Percentiles rank a stretch among this genome's conserved stretches.
These are phyloP conservation scores for Dasypolia templi DNA, from an alignment of 2,888 invertebrate species.

Conservation along the genomic window DNA sequence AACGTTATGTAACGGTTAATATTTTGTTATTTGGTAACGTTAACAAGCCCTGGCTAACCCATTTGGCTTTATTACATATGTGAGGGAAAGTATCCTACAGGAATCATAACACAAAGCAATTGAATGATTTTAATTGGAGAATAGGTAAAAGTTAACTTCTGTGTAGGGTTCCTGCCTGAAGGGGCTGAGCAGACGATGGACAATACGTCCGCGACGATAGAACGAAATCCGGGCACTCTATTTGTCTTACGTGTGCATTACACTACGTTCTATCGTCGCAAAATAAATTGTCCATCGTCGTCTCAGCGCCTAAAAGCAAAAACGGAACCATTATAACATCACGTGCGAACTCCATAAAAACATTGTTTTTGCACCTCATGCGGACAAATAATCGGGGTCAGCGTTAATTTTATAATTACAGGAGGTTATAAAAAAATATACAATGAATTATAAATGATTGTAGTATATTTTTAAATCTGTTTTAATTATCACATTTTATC, in stretches of 20 bases:
- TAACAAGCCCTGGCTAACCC: too few relatives aligned
- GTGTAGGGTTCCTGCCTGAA: neutral
- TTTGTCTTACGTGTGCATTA: neutral
- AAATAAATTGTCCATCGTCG: neutral
- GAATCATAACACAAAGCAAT: neutral
- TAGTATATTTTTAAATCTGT: conserved; percentile 52
- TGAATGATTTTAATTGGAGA: neutral
- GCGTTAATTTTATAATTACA: neutral
- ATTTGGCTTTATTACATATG: too few relatives aligned
- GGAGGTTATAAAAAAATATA: neutral
- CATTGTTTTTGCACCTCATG: neutral
- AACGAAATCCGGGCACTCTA: neutral
- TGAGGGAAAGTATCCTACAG: too few relatives aligned
- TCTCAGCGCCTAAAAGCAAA: neutral
- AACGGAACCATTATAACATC: neutral
- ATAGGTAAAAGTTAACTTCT: neutral
- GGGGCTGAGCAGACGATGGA: neutral
- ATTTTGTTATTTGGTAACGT: too few relatives aligned
- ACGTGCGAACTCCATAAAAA: neutral
- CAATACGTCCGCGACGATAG: neutral
- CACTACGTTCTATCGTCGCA: neutral
- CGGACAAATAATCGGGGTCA: neutral
- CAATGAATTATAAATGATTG: conserved; percentile 1
- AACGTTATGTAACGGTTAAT: too few relatives aligned
- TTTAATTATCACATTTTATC: conserved; percentile 73